Evolutionary conservation across 2,113 vertebrate species (phyloP), one percentile per base, ranked within the genome.

Genomic region (Marmota monax): DNA sequence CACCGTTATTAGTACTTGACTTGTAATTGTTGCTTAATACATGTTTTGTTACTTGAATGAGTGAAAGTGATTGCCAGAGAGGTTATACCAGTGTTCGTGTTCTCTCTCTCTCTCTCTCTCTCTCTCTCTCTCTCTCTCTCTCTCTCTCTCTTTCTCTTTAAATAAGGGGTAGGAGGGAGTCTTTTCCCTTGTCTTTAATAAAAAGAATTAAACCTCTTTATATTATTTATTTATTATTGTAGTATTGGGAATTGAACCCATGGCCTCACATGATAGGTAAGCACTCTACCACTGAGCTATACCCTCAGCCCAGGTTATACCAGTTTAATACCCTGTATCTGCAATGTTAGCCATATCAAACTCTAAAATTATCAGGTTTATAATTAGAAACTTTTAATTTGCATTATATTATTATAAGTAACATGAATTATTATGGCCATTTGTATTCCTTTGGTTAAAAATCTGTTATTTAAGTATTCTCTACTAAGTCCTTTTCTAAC

Each of bases 291-390:
- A 23, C 8, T 37, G 20, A 39, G n/a, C 20, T 22, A 37, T 9
- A 72, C 18, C n/a, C n/a, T 7, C 18, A 72, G 70, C 70, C 70
- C n/a, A 13, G 9, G 8, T 67, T 67, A 67, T 67, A 13, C 25
- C 27, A 45, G 53, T 27, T 69, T 86, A 85, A 69, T 70, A 86
- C 37, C 13, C 20, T 48, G 39, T 3, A 53, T 53, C 53, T 53
- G 53, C 53, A 53, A 5, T 53, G 53, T 16, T 53, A 53, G 16
- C 53, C 39, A 45, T 69, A 77, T 39, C 70, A 3, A 63, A 32
- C 69, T 84, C n/a, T 76, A 78, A 92, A 69, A 56, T 85, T 69
- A 78, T 53, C 72, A 85, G 37, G 78, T 48, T 76, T 92, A 48
- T 53, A 53, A 53, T 16, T 53, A 53, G 48, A 85, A 56, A 69